Evolutionary conservation across 2,888 invertebrate species (phyloP), one percentile per base, ranked within the genome.

Genomic region (Lithophane semibrunnea): DNA sequence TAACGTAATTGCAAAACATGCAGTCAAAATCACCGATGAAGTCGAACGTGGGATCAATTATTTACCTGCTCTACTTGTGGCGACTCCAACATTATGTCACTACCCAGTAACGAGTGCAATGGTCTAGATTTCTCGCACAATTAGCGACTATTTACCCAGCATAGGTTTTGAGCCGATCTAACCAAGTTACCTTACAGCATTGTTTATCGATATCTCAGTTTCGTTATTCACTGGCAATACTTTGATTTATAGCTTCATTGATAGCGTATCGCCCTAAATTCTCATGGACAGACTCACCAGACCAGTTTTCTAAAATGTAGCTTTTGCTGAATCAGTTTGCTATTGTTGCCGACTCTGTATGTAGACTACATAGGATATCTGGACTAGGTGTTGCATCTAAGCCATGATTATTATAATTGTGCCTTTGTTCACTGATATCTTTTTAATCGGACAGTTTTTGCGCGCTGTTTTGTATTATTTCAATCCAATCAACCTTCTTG

Each of bases 1-100:
- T 89, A 91, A 90, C 63, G 75, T 66, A 82, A 66, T 93, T 92
- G 82, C 90, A 88, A 88, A 91, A 94, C 84, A 76, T 71, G 77
- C 88, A 90, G 86, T 90, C 91, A 91, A 93, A 94, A 92, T 92
- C 84, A 76, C 86, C 89, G 89, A 91, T 91, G 89, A 93, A 94
- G 89, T 93, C 93, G 95, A 95, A 94, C 96, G 96, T 96, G 95
- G 94, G 95, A 96, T 94, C 92, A 94, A 95, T 95, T 93, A 95
- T 94, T 93, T 90, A 93, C 88, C 88, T 91, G 93, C 88, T 92
- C 91, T 47, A 92, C 88, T 93, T 93, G 90, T 84, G 89, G 86
- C 84, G 84, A 90, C 90, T 92, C 89, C 85, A 80, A 75, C 87
- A 86, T 94, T 93, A 94, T 94, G 93, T 94, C 93, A 94, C 89